phyloP scores from a whole-genome alignment of 2,888 invertebrate genomes.

The Dolichopus griseipennis region DNA sequence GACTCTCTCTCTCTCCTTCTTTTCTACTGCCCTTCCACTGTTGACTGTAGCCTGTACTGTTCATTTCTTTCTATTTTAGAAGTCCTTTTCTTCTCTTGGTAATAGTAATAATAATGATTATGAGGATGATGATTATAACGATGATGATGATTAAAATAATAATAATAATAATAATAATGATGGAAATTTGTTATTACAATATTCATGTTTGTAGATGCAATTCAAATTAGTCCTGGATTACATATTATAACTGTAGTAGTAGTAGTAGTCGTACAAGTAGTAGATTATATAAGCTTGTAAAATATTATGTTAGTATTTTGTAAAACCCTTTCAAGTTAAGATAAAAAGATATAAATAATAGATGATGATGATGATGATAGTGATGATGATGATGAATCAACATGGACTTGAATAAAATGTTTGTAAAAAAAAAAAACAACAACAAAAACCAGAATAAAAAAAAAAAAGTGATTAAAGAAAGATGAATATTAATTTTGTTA shows the following conservation, averaged over 20 bases:
- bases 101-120: not conserved
- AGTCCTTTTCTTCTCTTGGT: not conserved
- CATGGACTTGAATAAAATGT: not conserved
- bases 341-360: not conserved
- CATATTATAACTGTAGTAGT: too few species aligned
- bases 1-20: too few species aligned
- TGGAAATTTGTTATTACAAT: not conserved
- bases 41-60: too few species aligned
- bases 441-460: not conserved
- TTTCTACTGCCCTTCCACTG: too few species aligned
- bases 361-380: too few species aligned
- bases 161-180: too few species aligned
- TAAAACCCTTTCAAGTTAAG: not conserved
- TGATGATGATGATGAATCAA: not conserved
- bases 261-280: too few species aligned
- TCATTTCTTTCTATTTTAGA: not conserved
- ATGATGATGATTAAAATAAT: not conserved
- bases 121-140: not conserved
- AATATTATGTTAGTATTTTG: too few species aligned
- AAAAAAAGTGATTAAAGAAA: not conserved
- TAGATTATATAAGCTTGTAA: too few species aligned
- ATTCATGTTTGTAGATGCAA: not conserved
- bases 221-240: not conserved
- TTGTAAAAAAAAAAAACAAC: not conserved
- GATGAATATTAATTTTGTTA: slow-evolving; percentile 1